phyloP scores from a whole-genome alignment of 2,888 invertebrate genomes.

The Crioceris asparagi region DNA sequence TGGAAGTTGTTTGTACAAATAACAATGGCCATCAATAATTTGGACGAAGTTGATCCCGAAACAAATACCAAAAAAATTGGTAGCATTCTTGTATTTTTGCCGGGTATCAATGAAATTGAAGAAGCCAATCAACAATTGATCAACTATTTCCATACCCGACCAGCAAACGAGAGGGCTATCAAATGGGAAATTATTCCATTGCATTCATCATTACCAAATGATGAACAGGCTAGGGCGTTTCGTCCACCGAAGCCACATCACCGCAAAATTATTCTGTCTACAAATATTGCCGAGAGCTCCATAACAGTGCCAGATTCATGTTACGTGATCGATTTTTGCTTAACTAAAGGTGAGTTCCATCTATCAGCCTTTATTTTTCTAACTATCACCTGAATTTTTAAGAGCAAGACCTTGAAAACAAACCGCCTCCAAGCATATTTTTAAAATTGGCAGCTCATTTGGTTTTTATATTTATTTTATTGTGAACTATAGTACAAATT shows the following conservation, averaged over 20 bases:
- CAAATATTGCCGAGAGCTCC: constrained; percentile 88
- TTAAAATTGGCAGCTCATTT: too few relatives aligned
- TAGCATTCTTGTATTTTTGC: constrained; percentile 80
- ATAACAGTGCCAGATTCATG: constrained; percentile 82
- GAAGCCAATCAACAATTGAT: constrained; percentile 42
- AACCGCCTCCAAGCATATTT: too few relatives aligned
- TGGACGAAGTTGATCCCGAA: constrained; percentile 40
- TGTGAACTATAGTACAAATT: too few relatives aligned
- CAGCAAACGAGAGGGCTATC: constrained; percentile 4
- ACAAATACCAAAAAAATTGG: constrained; percentile 30
- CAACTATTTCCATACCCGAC: background rate
- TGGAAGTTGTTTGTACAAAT: constrained; percentile 39
- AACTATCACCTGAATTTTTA: too few relatives aligned
- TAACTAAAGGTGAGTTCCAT: too few relatives aligned
- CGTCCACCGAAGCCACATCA: constrained; percentile 47
- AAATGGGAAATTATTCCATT: constrained; percentile 39
- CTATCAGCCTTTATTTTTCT: too few relatives aligned
- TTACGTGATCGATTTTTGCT: too few relatives aligned
- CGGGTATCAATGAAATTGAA: constrained; percentile 79
- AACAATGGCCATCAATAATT: constrained; percentile 52
- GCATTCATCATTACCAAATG: constrained; percentile 55
- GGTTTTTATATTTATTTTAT: too few relatives aligned
- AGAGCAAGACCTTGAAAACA: too few relatives aligned
- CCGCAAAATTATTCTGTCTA: constrained; percentile 79
- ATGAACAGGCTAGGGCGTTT: constrained; percentile 55